A percentile compares a stretch with the other conserved stretches of the same genome.
Evolutionary conservation across 2,113 vertebrate species (phyloP).

Genomic region (Equus przewalskii): DNA sequence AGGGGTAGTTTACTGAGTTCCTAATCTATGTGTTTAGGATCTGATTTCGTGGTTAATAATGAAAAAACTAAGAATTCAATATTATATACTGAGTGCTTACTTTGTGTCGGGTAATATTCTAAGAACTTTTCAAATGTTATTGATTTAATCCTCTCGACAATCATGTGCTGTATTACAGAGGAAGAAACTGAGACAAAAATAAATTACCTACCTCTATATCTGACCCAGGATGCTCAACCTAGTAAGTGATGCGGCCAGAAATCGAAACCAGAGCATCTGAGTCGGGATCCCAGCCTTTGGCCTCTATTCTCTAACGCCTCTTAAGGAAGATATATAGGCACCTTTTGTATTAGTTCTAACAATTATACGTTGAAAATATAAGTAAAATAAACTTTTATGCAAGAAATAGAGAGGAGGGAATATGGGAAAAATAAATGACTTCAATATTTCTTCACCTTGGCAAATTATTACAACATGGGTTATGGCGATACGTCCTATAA

Average conservation of each 20-base stretch:
- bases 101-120: neutral
- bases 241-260: neutral
- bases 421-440: slow-evolving; percentile 38
- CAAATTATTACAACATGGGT: slow-evolving; percentile 30
- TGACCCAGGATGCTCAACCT: neutral
- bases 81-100: neutral
- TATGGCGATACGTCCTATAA: slow-evolving; percentile 57
- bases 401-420: neutral
- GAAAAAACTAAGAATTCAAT: neutral
- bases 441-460: neutral
- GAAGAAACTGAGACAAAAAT: neutral
- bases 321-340: neutral
- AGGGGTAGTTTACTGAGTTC: neutral
- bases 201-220: neutral
- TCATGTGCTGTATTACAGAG: neutral
- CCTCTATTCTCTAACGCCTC: fast-evolving
- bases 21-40: neutral
- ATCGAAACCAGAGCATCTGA: neutral
- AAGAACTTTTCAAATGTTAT: neutral
- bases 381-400: neutral
- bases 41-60: neutral
- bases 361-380: neutral
- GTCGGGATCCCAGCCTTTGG: neutral
- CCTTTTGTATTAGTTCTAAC: neutral
- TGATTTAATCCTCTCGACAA: neutral